Percentiles rank a stretch among this genome's conserved stretches.
Evolutionary conservation across 1,140 invertebrate genomes (phyloP).

Genomic region (Danaus melanippus): DNA sequence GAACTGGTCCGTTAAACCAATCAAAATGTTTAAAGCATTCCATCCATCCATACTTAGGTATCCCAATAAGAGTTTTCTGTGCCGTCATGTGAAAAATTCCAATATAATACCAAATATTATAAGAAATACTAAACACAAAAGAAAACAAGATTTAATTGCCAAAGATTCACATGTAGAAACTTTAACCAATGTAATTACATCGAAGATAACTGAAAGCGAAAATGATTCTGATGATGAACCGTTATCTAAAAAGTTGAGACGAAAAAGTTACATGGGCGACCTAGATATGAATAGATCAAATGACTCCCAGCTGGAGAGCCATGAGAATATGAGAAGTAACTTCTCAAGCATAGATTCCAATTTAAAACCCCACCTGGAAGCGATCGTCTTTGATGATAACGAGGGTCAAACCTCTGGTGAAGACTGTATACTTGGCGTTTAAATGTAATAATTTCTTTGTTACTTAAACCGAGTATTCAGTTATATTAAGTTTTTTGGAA

Average conservation of each 20-base stretch:
- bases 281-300: not conserved
- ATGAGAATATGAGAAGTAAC: not conserved
- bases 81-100: not conserved
- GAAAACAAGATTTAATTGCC: conserved; percentile 6
- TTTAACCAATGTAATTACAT: not conserved
- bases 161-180: not conserved
- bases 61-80: conserved; percentile 9
- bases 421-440: conserved; percentile 40
- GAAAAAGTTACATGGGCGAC: conserved; percentile 10
- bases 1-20: conserved; percentile 11
- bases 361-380: conserved; percentile 1
- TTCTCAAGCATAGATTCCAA: not conserved
- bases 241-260: conserved; percentile 38
- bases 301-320: not conserved
- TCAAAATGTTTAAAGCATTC: conserved; percentile 20
- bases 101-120: not conserved
- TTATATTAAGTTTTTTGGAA: too few relatives aligned
- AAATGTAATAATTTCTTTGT: not conserved
- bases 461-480: too few relatives aligned
- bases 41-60: conserved; percentile 16
- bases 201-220: not conserved
- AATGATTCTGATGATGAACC: conserved; percentile 54
- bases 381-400: conserved; percentile 6
- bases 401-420: conserved; percentile 18
- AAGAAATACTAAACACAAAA: conserved; percentile 1